Percentiles rank a stretch among this genome's conserved stretches.
Conservation (phyloP, 2,113 vertebrate species). For the Reinhardtius hippoglossoides region DNA sequence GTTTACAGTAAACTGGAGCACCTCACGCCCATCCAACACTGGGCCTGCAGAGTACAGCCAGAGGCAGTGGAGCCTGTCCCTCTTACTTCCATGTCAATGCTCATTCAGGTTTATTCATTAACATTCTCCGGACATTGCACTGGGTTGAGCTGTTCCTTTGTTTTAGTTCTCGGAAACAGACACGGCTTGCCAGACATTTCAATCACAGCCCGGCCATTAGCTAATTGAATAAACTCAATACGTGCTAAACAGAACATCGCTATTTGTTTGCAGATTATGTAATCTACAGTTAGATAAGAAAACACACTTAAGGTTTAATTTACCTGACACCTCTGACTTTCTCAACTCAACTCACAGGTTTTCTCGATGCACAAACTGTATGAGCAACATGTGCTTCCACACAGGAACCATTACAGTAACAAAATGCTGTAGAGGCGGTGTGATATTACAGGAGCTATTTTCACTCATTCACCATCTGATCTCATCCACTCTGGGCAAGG, state of each 20-base stretch:
- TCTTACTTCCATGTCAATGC: slow-evolving; percentile 65
- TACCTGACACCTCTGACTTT: neutral
- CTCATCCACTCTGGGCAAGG: slow-evolving; percentile 26
- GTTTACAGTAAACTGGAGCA: slow-evolving; percentile 54
- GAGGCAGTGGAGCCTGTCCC: slow-evolving; percentile 3
- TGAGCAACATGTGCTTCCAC: slow-evolving; percentile 10
- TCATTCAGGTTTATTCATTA: slow-evolving; percentile 77
- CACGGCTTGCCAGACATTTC: slow-evolving; percentile 1
- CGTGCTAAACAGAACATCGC: neutral
- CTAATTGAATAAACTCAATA: slow-evolving; percentile 31
- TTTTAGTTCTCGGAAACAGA: slow-evolving; percentile 34
- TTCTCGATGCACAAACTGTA: slow-evolving; percentile 25
- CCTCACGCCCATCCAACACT: slow-evolving; percentile 16
- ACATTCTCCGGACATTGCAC: slow-evolving; percentile 71
- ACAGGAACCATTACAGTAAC: slow-evolving; percentile 60
- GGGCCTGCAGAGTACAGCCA: slow-evolving; percentile 15
- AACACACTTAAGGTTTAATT: neutral
- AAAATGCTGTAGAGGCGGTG: slow-evolving; percentile 46
- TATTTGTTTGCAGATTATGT: slow-evolving; percentile 8
- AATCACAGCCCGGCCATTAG: slow-evolving; percentile 19
- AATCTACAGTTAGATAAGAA: neutral
- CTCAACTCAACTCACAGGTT: neutral
- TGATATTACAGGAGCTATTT: slow-evolving; percentile 78
- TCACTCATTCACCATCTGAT: slow-evolving; percentile 68
- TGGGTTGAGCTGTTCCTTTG: slow-evolving; percentile 59